A percentile compares a stretch with the other conserved stretches of the same genome.
Conservation (phyloP, 2,888 invertebrate species). For the Globia sparganii region DNA sequence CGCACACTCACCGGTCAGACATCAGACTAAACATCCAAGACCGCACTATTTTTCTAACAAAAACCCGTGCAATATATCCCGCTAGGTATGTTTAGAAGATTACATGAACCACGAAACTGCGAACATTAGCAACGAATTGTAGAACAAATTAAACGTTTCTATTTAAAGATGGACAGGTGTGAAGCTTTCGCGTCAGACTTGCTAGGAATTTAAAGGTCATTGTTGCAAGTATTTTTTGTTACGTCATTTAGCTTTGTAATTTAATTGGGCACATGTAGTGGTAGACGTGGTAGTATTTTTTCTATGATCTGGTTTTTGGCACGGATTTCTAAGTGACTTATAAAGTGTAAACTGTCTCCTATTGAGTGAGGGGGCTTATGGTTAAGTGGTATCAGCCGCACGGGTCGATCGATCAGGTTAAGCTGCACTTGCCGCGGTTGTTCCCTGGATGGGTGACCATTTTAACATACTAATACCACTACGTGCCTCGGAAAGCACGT, state of each 20-base stretch:
- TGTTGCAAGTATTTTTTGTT: conserved; percentile 59
- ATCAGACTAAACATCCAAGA: conserved; percentile 47
- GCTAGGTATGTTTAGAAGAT: conserved; percentile 51
- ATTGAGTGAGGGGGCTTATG: background rate
- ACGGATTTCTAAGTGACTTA: conserved; percentile 9
- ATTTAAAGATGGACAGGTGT: conserved; percentile 69
- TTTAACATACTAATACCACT: too few relatives aligned
- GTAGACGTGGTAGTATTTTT: conserved; percentile 13
- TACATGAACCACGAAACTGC: conserved; percentile 22
- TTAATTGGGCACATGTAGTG: conserved; percentile 33
- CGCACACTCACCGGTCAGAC: conserved; percentile 25
- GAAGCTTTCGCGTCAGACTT: conserved; percentile 51
- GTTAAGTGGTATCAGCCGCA: too few relatives aligned
- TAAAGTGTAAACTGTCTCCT: background rate
- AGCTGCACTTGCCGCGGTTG: too few relatives aligned
- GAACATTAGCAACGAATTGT: conserved; percentile 41
- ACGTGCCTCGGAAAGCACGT: too few relatives aligned
- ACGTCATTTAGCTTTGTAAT: conserved; percentile 18
- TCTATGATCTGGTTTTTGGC: conserved; percentile 37
- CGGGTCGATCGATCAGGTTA: too few relatives aligned
- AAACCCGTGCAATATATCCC: conserved; percentile 22
- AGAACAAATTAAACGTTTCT: conserved; percentile 53
- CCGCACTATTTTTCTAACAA: conserved; percentile 34
- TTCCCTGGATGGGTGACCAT: too few relatives aligned
- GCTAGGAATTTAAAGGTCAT: conserved; percentile 65